phyloP scores from a whole-genome alignment of 2,797 vertebrate genomes.

The Acomys russatus region DNA sequence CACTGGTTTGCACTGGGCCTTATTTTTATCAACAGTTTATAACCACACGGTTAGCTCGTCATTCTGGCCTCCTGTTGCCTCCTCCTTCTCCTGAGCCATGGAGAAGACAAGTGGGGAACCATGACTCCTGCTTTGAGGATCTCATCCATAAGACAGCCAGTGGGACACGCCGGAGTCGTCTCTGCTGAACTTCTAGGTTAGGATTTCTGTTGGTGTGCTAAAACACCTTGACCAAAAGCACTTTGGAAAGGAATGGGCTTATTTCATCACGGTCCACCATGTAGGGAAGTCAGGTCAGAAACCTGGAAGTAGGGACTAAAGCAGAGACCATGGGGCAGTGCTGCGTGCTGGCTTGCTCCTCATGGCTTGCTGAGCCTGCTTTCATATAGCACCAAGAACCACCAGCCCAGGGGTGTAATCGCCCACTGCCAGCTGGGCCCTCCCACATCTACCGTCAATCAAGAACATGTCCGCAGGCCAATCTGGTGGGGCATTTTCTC shows the following conservation, averaged over 20 bases:
- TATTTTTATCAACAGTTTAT: conserved; percentile 17
- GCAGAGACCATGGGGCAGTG: background rate
- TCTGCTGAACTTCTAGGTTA: background rate
- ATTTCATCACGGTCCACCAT: background rate
- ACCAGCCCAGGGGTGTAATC: background rate
- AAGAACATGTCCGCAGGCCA: background rate
- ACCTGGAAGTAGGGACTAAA: background rate
- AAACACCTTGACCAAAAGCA: background rate
- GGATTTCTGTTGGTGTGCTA: background rate
- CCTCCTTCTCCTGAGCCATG: background rate
- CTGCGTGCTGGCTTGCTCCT: background rate
- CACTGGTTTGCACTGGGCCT: background rate
- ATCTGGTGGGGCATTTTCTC: background rate
- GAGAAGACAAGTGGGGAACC: background rate
- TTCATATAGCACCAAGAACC: background rate
- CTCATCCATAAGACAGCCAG: background rate
- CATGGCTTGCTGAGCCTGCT: background rate
- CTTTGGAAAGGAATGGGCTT: background rate
- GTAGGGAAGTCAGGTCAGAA: background rate
- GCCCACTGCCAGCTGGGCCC: background rate
- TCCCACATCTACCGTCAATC: background rate
- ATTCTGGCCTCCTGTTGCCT: background rate
- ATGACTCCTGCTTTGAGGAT: background rate
- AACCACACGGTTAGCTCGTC: background rate
- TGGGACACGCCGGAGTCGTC: background rate